phyloP scores from a whole-genome alignment of 2,113 vertebrate genomes.

The Scatophagus argus region DNA sequence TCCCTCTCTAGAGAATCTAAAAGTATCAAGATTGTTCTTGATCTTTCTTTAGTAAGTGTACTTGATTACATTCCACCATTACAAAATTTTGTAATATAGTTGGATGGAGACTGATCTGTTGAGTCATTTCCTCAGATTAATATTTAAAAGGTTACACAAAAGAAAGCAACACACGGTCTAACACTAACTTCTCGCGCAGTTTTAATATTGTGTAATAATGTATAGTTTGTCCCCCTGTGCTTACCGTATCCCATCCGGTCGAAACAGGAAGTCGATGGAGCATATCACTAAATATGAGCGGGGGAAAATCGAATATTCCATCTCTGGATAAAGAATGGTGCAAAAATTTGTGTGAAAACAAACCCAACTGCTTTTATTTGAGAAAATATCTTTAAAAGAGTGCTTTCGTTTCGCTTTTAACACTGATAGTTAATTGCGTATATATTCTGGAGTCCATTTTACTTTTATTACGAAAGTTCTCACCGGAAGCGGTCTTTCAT shows the following conservation, averaged over 20 bases:
- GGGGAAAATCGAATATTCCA: rapidly evolving
- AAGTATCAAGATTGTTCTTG: too few relatives aligned
- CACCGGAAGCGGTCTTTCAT: slow-evolving; percentile 16
- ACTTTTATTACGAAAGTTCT: slow-evolving; percentile 39
- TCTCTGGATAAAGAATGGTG: neutral
- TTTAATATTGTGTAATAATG: neutral
- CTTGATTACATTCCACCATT: neutral
- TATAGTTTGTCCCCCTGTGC: slow-evolving; percentile 42
- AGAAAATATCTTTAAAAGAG: neutral
- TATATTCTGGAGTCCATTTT: rapidly evolving
- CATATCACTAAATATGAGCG: too few relatives aligned
- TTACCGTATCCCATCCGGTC: slow-evolving; percentile 13
- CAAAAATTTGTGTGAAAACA: neutral
- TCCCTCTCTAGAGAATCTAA: too few relatives aligned
- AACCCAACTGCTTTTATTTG: rapidly evolving
- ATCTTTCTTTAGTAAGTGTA: neutral
- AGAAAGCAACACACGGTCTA: neutral
- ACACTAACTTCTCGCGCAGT: neutral
- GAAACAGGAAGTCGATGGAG: neutral
- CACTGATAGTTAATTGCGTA: neutral
- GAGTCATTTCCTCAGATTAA: too few relatives aligned
- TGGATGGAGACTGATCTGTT: too few relatives aligned
- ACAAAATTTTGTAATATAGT: too few relatives aligned
- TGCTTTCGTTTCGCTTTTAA: neutral
- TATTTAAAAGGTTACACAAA: neutral